These are phyloP conservation scores for Montipora efflorescens DNA, from an alignment of 64 coral and sea anemone genomes.

Conservation along the genomic window DNA sequence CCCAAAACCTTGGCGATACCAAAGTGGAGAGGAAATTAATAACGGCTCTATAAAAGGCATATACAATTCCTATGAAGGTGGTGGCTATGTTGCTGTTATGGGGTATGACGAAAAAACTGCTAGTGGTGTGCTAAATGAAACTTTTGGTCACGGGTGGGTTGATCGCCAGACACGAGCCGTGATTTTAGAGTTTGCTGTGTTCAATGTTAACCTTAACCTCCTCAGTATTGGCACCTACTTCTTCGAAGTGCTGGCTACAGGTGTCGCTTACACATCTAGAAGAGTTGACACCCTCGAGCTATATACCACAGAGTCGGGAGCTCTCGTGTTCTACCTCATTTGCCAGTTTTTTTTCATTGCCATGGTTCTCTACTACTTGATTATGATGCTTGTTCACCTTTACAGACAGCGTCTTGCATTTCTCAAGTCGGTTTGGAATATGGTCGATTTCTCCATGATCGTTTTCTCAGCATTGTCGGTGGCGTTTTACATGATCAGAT, in stretches of 20 bases:
- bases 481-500: slow-evolving; percentile 63
- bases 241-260: slow-evolving; percentile 62
- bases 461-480: slow-evolving; percentile 22
- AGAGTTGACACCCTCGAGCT: slow-evolving; percentile 62
- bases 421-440: slow-evolving; percentile 60
- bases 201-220: slow-evolving; percentile 77
- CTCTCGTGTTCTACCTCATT: slow-evolving; percentile 17
- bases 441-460: slow-evolving; percentile 36
- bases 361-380: slow-evolving; percentile 43
- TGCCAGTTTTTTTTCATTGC: slow-evolving; percentile 50
- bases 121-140: slow-evolving; percentile 51
- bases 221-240: slow-evolving; percentile 70
- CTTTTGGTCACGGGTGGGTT: slow-evolving; percentile 58
- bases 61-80: slow-evolving; percentile 48
- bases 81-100: slow-evolving; percentile 79
- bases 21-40: slow-evolving; percentile 36
- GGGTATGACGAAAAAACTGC: slow-evolving; percentile 72
- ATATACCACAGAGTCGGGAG: slow-evolving; percentile 39
- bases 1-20: slow-evolving; percentile 76
- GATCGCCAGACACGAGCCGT: slow-evolving; percentile 70
- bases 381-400: slow-evolving; percentile 26
- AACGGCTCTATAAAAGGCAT: slow-evolving; percentile 51
- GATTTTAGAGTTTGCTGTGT: slow-evolving; percentile 67
- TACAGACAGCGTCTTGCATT: background rate
- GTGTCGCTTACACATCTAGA: slow-evolving; percentile 24